These are phyloP conservation scores for Sylvia atricapilla DNA, from an alignment of 2,113 vertebrate genomes.

Conservation along the genomic window DNA sequence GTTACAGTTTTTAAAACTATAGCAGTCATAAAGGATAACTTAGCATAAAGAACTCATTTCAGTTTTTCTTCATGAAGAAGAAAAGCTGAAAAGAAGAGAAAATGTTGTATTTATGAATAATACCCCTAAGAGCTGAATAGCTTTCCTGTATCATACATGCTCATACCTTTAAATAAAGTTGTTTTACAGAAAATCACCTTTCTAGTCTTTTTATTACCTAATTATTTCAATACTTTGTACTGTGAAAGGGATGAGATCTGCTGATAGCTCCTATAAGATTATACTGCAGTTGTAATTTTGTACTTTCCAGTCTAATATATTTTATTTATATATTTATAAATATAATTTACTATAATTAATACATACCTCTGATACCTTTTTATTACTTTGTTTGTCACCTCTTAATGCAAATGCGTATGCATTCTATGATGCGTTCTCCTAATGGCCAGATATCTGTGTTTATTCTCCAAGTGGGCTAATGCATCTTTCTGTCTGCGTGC, in stretches of 20 bases:
- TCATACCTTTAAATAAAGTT: neutral
- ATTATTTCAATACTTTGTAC: neutral
- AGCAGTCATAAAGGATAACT: neutral
- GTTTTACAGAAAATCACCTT: neutral
- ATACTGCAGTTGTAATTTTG: neutral
- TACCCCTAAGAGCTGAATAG: neutral
- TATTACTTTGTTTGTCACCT: neutral
- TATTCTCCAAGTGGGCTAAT: neutral
- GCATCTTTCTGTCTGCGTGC: neutral
- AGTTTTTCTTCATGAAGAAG: neutral
- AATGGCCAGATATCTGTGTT: neutral
- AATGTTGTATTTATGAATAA: neutral
- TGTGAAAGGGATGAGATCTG: neutral
- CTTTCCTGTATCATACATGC: neutral
- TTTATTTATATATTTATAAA: neutral
- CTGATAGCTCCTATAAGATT: neutral
- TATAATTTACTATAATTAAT: neutral
- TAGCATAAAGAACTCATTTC: neutral
- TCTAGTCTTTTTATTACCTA: neutral
- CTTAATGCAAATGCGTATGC: neutral
- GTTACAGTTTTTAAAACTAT: neutral
- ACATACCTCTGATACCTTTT: neutral
- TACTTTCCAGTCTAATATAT: neutral
- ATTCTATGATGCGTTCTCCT: neutral
- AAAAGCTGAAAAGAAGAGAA: neutral